phyloP scores from a whole-genome alignment of 2,888 invertebrate genomes.

The Xanthorhoe spadicearia region DNA sequence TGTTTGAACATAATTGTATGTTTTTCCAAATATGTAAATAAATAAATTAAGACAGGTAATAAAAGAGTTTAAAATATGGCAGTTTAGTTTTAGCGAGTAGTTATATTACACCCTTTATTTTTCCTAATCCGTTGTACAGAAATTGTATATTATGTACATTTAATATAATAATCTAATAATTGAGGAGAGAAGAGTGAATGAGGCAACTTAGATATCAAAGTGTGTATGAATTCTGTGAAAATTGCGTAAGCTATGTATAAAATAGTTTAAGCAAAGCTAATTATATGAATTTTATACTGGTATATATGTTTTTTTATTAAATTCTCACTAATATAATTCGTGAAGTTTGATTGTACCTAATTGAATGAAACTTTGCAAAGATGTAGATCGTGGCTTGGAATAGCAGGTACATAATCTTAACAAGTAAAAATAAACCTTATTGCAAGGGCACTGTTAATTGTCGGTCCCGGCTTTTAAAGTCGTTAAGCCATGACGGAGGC shows the following conservation, averaged over 20 bases:
- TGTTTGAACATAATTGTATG: too few species aligned
- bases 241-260: constrained; percentile 9
- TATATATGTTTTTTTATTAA: constrained; percentile 10
- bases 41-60: too few species aligned
- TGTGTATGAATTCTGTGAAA: not conserved
- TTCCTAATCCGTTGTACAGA: not conserved
- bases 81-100: not conserved
- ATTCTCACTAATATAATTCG: not conserved
- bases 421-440: too few species aligned
- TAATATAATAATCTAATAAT: not conserved
- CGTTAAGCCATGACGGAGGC: too few species aligned
- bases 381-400: too few species aligned
- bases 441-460: too few species aligned
- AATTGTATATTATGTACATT: not conserved
- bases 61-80: too few species aligned
- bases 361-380: too few species aligned
- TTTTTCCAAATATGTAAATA: too few species aligned
- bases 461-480: too few species aligned
- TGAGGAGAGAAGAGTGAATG: not conserved
- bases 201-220: not conserved
- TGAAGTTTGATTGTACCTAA: not conserved
- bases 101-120: not conserved
- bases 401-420: too few species aligned
- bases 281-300: constrained; percentile 32
- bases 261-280: constrained; percentile 17